Percentiles rank a stretch among this genome's conserved stretches.
phyloP scores from a whole-genome alignment of 2,113 vertebrate genomes.

The Sprattus sprattus region DNA sequence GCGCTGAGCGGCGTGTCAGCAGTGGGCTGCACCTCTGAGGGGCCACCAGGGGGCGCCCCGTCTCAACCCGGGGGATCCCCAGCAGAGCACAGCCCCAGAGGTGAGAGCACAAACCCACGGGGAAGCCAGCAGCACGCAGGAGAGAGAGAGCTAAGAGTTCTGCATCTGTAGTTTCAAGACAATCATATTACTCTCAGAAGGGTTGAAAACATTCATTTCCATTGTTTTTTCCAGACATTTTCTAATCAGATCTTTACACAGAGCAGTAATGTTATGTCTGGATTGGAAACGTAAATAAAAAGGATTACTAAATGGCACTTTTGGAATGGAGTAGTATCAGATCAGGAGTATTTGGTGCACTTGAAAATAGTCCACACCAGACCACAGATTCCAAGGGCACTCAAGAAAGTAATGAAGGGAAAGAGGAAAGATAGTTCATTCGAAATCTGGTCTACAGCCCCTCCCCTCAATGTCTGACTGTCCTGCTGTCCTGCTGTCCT shows the following conservation, averaged over 20 bases:
- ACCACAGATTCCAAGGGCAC: not conserved
- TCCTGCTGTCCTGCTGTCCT: slow-evolving; percentile 4
- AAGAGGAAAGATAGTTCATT: no score
- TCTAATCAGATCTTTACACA: no score
- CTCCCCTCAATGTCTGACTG: not conserved
- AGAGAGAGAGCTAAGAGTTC: not conserved
- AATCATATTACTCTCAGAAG: no score
- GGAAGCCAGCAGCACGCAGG: not conserved
- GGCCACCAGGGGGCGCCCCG: slow-evolving; percentile 75
- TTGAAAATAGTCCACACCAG: not conserved
- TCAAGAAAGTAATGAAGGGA: not conserved
- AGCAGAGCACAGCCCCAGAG: slow-evolving; percentile 66
- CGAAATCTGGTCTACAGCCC: not conserved
- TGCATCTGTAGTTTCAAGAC: no score
- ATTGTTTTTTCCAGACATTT: no score
- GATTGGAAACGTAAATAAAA: not conserved
- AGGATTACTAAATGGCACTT: no score
- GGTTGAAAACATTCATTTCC: no score
- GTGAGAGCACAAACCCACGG: not conserved
- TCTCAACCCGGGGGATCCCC: slow-evolving; percentile 80
- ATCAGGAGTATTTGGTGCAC: no score
- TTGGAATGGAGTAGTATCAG: no score
- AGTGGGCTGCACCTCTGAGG: slow-evolving; percentile 83
- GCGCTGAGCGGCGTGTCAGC: slow-evolving; percentile 82
- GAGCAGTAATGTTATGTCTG: no score